A percentile compares a stretch with the other conserved stretches of the same genome.
These are phyloP conservation scores for Penaeus chinensis DNA, from an alignment of 1,140 invertebrate species.

Conservation along the genomic window DNA sequence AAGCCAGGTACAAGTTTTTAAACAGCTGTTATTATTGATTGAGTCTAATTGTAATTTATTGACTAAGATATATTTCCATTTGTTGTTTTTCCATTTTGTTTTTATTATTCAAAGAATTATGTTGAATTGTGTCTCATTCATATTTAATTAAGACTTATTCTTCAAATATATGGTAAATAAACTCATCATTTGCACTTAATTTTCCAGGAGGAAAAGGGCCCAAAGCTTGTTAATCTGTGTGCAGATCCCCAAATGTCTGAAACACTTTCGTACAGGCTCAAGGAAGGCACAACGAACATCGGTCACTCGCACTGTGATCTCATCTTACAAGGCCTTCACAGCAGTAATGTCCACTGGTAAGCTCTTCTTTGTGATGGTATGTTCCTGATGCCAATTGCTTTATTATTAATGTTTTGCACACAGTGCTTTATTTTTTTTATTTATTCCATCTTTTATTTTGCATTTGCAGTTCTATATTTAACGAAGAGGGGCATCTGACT, in stretches of 20 bases:
- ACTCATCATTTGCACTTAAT: slow-evolving; percentile 62
- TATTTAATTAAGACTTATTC: no score
- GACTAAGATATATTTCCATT: no score
- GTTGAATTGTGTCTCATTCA: no score
- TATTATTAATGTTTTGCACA: slow-evolving; percentile 12
- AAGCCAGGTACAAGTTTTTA: slow-evolving; percentile 18
- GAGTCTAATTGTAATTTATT: no score
- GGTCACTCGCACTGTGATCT: slow-evolving; percentile 70
- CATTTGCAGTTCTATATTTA: slow-evolving; percentile 31
- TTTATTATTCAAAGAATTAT: no score
- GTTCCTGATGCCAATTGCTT: slow-evolving; percentile 68
- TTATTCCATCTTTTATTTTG: slow-evolving; percentile 11
- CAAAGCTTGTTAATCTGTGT: slow-evolving; percentile 76
- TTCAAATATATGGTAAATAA: no score
- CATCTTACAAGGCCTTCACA: slow-evolving; percentile 75
- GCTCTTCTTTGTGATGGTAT: slow-evolving; percentile 70
- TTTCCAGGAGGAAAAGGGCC: slow-evolving; percentile 69
- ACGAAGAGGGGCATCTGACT: slow-evolving; percentile 23
- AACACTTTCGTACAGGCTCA: slow-evolving; percentile 76
- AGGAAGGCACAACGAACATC: slow-evolving; percentile 68
- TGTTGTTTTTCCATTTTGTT: no score
- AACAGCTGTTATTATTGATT: no score
- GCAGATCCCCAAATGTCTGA: slow-evolving; percentile 80
- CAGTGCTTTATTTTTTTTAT: background rate
- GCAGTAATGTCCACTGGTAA: slow-evolving; percentile 77